A percentile compares a stretch with the other conserved stretches of the same genome.
Conservation (phyloP, 1,140 invertebrate species). For the Pararge aegeria region DNA sequence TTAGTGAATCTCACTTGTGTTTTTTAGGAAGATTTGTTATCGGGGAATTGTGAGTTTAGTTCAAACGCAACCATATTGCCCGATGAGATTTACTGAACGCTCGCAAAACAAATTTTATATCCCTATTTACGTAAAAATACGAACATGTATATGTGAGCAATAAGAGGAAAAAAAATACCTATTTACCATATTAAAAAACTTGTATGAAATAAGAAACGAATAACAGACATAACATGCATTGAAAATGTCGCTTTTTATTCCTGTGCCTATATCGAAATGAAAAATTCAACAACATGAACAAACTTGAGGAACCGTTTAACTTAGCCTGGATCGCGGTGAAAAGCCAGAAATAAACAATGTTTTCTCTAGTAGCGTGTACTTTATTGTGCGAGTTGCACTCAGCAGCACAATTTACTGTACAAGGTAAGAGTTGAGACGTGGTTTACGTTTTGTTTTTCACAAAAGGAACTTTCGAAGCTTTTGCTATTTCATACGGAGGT, state of each 20-base stretch:
- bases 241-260: not conserved
- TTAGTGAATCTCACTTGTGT: too few species aligned
- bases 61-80: too few species aligned
- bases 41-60: too few species aligned
- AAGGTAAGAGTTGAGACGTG: conserved; percentile 7
- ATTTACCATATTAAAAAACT: too few species aligned
- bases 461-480: not conserved
- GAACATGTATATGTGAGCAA: too few species aligned
- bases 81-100: too few species aligned
- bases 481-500: not conserved
- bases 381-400: conserved; percentile 12
- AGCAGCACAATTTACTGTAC: conserved; percentile 11
- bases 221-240: too few species aligned
- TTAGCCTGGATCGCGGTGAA: not conserved
- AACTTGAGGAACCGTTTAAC: conserved; percentile 4
- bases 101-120: too few species aligned
- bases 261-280: conserved; percentile 1
- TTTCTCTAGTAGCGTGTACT: conserved; percentile 5
- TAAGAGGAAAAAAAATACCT: too few species aligned
- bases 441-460: conserved; percentile 9
- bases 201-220: too few species aligned
- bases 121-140: too few species aligned
- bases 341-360: conserved; percentile 12
- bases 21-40: too few species aligned
- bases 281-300: conserved; percentile 5